Evolutionary conservation across 2,888 invertebrate genomes (phyloP).

Genomic region (Mythimna ferrago): DNA sequence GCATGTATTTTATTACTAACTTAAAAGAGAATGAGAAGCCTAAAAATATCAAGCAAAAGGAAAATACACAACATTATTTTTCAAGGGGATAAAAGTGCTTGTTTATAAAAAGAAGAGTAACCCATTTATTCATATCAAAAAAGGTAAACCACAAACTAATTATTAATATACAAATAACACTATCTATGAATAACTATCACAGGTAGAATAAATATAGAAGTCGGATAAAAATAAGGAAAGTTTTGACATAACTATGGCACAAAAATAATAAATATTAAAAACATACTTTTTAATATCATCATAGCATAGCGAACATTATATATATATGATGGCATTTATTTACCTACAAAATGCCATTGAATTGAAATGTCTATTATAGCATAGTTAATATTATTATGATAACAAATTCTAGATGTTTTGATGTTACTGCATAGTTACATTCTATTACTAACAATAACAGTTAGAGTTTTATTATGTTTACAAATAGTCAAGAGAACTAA

Average conservation of each 20-base stretch:
- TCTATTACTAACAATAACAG: conserved; percentile 10
- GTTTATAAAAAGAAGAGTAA: too few relatives aligned
- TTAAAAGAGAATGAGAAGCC: too few relatives aligned
- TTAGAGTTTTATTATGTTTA: conserved; percentile 1
- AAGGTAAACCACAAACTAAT: neutral
- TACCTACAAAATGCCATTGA: conserved; percentile 27
- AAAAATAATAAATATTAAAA: conserved; percentile 3
- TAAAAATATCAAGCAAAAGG: too few relatives aligned
- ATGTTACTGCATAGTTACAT: conserved; percentile 14
- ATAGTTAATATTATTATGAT: conserved; percentile 33
- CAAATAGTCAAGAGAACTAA: neutral
- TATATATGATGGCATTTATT: conserved; percentile 23
- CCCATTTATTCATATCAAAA: neutral
- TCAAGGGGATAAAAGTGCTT: too few relatives aligned
- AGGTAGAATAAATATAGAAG: neutral
- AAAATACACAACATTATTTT: too few relatives aligned
- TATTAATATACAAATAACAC: neutral
- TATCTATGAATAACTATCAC: neutral
- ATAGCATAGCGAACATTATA: conserved; percentile 1
- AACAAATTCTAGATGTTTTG: conserved; percentile 36
- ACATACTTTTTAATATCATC: neutral
- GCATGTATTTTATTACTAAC: too few relatives aligned
- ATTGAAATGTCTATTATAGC: conserved; percentile 20
- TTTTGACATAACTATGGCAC: neutral
- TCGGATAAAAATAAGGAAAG: conserved; percentile 12